A percentile compares a stretch with the other conserved stretches of the same genome.
phyloP scores from a whole-genome alignment of 2,888 invertebrate genomes.

The Steromphala cineraria region DNA sequence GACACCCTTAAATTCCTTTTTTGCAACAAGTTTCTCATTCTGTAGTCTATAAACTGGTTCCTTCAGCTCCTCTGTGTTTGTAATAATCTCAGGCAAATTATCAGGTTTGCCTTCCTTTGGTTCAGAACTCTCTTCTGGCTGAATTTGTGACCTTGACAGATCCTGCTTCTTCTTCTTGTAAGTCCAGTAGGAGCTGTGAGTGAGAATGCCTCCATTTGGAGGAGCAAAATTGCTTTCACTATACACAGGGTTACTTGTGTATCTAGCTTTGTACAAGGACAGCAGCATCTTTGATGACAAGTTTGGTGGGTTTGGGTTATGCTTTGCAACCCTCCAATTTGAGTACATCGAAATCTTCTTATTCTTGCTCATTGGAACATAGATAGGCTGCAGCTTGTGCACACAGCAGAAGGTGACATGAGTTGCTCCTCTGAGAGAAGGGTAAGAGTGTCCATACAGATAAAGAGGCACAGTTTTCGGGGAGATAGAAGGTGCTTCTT shows the following conservation, averaged over 20 bases:
- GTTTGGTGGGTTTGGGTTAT: slow-evolving; percentile 79
- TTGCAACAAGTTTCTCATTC: slow-evolving; percentile 1
- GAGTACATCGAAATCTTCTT: slow-evolving; percentile 97
- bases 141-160: background rate
- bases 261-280: slow-evolving; percentile 60
- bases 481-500: background rate
- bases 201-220: slow-evolving; percentile 70
- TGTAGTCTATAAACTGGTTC: background rate
- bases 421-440: slow-evolving; percentile 59
- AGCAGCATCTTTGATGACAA: slow-evolving; percentile 78
- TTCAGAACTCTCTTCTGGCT: background rate
- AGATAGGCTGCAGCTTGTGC: slow-evolving; percentile 95
- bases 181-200: slow-evolving; percentile 76
- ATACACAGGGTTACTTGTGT: slow-evolving; percentile 58
- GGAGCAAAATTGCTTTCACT: slow-evolving; percentile 44
- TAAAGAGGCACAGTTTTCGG: slow-evolving; percentile 24
- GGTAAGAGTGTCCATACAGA: slow-evolving; percentile 61
- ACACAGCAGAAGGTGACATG: slow-evolving; percentile 89
- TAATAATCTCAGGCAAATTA: slow-evolving; percentile 13
- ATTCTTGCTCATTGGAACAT: slow-evolving; percentile 82
- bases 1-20: slow-evolving; percentile 21
- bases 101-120: background rate
- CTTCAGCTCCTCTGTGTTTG: slow-evolving; percentile 21
- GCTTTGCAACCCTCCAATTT: slow-evolving; percentile 81
- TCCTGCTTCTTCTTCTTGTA: slow-evolving; percentile 54